These are phyloP conservation scores for Pangasius larnaudii DNA, from an alignment of 2,797 vertebrate genomes.

Conservation along the genomic window DNA sequence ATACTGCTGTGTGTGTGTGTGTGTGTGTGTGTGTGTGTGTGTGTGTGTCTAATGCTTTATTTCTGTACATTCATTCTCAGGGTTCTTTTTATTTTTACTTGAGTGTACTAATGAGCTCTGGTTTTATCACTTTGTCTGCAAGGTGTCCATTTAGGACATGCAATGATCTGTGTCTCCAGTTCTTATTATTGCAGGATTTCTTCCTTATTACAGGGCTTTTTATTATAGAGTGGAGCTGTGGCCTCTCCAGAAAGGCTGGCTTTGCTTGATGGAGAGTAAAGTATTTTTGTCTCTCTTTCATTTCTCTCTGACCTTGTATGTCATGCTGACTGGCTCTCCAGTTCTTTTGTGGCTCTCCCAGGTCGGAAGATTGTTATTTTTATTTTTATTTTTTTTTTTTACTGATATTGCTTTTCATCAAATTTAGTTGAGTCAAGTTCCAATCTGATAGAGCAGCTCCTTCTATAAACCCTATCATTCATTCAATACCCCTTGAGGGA, in stretches of 20 bases:
- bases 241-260: constrained; percentile 18
- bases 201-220: background rate
- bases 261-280: background rate
- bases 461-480: constrained; percentile 10
- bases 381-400: background rate
- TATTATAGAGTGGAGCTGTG: background rate
- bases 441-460: constrained; percentile 4
- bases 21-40: background rate
- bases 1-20: background rate
- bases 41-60: background rate
- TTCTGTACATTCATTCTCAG: background rate
- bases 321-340: constrained; percentile 2
- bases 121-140: constrained; percentile 14
- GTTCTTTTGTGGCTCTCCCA: constrained; percentile 16
- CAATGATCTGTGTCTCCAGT: background rate
- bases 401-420: constrained; percentile 23
- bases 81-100: background rate
- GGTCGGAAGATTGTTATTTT: constrained; percentile 21
- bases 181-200: background rate
- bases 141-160: background rate
- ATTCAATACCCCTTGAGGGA: constrained; percentile 13
- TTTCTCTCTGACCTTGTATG: constrained; percentile 15
- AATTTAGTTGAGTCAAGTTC: constrained; percentile 11
- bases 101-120: constrained; percentile 11
- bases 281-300: constrained; percentile 26